These are phyloP conservation scores for Uloborus plumipes DNA, from an alignment of 2,888 invertebrate genomes.

Conservation along the genomic window DNA sequence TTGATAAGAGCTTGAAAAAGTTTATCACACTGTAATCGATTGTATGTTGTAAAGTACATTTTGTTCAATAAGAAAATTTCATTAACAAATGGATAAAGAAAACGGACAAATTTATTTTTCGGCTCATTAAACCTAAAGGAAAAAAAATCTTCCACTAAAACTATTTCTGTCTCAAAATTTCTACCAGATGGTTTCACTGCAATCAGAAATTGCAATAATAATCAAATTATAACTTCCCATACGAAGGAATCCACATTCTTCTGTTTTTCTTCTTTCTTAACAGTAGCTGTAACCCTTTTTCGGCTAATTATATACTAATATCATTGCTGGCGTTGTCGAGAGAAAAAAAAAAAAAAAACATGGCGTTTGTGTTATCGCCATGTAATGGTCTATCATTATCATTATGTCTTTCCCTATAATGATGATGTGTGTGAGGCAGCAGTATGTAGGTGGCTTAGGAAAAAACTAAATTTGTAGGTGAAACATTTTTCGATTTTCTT, in stretches of 20 bases:
- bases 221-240: conserved; percentile 38
- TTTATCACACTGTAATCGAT: no score
- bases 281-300: neutral
- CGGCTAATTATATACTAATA: conserved; percentile 24
- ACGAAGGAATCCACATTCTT: neutral
- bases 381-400: conserved; percentile 12
- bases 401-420: neutral
- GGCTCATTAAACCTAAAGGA: conserved; percentile 34
- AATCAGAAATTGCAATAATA: conserved; percentile 22
- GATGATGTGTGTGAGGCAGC: neutral
- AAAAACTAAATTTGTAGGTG: no score
- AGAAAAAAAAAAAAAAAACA: neutral
- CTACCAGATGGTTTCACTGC: neutral
- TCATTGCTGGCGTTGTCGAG: conserved; percentile 2
- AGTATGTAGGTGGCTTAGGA: no score
- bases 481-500: no score
- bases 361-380: conserved; percentile 11
- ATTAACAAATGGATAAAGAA: conserved; percentile 15
- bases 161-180: conserved; percentile 18
- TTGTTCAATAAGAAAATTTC: conserved; percentile 24
- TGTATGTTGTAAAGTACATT: no score
- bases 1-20: no score
- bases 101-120: conserved; percentile 11
- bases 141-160: conserved; percentile 18
- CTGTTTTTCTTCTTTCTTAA: neutral